Evolutionary conservation across 2,113 vertebrate genomes (phyloP), one percentile per base, ranked within the genome.

Genomic region (Gavia stellata): DNA sequence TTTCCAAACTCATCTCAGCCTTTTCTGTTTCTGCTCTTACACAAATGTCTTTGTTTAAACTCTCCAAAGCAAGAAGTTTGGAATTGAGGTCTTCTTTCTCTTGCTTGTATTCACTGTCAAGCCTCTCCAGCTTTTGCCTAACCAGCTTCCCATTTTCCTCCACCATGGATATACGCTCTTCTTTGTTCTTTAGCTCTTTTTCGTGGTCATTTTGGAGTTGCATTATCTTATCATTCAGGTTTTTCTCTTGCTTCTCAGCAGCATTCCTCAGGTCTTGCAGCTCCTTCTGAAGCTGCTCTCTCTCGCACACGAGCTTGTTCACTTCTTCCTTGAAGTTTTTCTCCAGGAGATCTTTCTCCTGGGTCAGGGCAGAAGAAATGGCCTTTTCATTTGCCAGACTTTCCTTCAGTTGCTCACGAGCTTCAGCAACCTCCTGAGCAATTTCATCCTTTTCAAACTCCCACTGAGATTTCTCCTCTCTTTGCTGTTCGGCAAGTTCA

Each of bases 381-480:
- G 98, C 97, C 81, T 96, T 98, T 84, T 98, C 97, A 1, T 94
- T 89, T 29, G 98, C 98, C 66, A 98, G 88, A 0, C 79, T 93
- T 20, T 97, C 96, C 90, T 97, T 96, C 12, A 98, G 95, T 40
- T 74, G 94, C 58, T 97, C 97, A 1, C 88, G 97, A 68, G 96
- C 97, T 70, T 98, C 97, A 1, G 97, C 93, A 0, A 63, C 92
- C 78, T 98, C 98, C 92, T 98, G 98, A 87, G 93, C 67, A 29
- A 98, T 96, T 77, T 98, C 97, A 18, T 98, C 97, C 75, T 98
- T 97, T 80, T 98, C 98, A 14, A 98, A 98, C 65, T 99, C 98
- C 99, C 99, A 99, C 92, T 92, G 96, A 42, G 97, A 96, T 75
- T 97, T 98, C 94, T 99, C 98, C 81, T 98, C 97, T 1, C 29